Conservation (phyloP, 2,888 invertebrate genomes). For the Drosophila setosimentum region DNA sequence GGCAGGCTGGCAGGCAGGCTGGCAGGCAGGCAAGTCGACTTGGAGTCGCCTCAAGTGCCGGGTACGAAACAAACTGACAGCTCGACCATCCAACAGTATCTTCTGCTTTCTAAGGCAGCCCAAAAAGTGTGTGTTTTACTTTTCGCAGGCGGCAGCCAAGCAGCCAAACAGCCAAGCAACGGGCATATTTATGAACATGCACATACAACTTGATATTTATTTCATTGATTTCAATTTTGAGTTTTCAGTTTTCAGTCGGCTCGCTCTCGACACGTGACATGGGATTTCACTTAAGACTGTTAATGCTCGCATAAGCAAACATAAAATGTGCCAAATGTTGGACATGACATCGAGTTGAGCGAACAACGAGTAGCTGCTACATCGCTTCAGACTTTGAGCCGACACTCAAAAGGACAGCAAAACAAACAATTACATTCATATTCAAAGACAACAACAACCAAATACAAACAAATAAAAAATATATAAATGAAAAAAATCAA, state of each 20-base stretch:
- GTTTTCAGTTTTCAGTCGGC: slow-evolving; percentile 20
- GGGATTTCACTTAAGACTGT: slow-evolving; percentile 83
- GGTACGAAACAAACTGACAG: slow-evolving; percentile 25
- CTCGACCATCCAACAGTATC: slow-evolving; percentile 42
- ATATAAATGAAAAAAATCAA: slow-evolving; percentile 1
- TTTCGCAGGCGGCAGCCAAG: slow-evolving; percentile 6
- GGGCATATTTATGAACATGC: slow-evolving; percentile 58
- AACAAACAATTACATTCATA: slow-evolving; percentile 39
- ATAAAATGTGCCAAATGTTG: slow-evolving; percentile 77
- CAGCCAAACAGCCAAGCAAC: neutral
- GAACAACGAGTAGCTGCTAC: slow-evolving; percentile 19
- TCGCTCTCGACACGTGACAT: slow-evolving; percentile 82
- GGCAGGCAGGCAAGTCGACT: slow-evolving; percentile 39
- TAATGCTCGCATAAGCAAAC: slow-evolving; percentile 75
- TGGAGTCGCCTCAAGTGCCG: slow-evolving; percentile 40
- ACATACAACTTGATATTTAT: slow-evolving; percentile 65
- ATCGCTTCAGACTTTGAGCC: slow-evolving; percentile 61
- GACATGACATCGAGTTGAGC: slow-evolving; percentile 66
- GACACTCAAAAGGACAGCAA: slow-evolving; percentile 65
- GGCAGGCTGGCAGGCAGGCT: neutral
- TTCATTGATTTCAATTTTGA: slow-evolving; percentile 72
- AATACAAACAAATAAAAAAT: slow-evolving; percentile 15
- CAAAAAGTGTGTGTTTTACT: slow-evolving; percentile 26
- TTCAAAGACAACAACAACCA: slow-evolving; percentile 1
- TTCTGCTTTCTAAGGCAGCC: slow-evolving; percentile 75